Evolutionary conservation across 2,113 vertebrate genomes (phyloP), one percentile per base, ranked within the genome.

Genomic region (Grammomys surdaster): DNA sequence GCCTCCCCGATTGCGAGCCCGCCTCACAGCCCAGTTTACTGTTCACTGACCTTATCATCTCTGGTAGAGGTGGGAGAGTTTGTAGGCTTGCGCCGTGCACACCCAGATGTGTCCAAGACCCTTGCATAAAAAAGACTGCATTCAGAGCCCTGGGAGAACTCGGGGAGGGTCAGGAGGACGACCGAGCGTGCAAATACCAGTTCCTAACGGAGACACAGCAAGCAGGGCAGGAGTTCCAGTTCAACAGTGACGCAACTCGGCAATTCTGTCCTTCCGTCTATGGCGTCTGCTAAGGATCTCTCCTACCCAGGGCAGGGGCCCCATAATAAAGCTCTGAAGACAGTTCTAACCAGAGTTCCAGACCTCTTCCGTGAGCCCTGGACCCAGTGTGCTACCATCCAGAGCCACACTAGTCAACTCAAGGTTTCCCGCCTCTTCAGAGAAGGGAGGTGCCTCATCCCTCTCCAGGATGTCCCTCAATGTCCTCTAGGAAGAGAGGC

Each of bases 171-270:
- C 11, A 3, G 51, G 24, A 51, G 31, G 31, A 54, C 3, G 33
- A 20, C 3, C 0, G 3, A 54, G 67, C 65, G 16, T 33, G 33
- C 0, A 11, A 13, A 17, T 17, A 20, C 40, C 60, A 7, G 10
- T 24, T 51, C 11, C 31, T 11, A 70, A n/a, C 1, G 33, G 46
- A 51, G 20, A 22, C 54, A 46, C 20, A 54, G 43, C 67, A 24
- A 13, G 14, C 46, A 54, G 65, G n/a, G 51, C 33, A 56, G 48
- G 13, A 24, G 80, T 33, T 82, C 36, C 36, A 4, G 36, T n/a
- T 70, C 48, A 72, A n/a, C 2, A 4, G 69, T 33, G 46, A 24
- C 5, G 24, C 51, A 31, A 5, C 24, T 88, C 51, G 1, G 48
- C 46, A 31, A 33, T 14, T 33, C 3, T 11, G 65, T 67, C 28